A percentile compares a stretch with the other conserved stretches of the same genome.
phyloP scores from a whole-genome alignment of 2,888 invertebrate species.

The Adelognathus sp. region DNA sequence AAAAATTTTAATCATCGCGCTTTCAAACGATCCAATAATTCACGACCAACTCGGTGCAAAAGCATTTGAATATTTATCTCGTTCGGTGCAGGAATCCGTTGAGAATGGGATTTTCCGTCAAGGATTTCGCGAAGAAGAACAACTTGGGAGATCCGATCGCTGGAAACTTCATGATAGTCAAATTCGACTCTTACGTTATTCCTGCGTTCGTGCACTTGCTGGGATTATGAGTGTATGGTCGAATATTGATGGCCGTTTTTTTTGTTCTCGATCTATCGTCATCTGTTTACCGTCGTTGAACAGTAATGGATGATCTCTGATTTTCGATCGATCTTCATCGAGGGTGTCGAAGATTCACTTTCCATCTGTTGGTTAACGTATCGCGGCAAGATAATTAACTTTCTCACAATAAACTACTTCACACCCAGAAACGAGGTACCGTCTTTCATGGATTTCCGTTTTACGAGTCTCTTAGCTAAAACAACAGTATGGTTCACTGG shows the following conservation, averaged over 20 bases:
- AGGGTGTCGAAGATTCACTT: not conserved
- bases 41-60: not conserved
- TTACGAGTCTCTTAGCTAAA: too few relatives aligned
- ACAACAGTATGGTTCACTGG: too few relatives aligned
- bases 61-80: not conserved
- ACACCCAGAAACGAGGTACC: not conserved
- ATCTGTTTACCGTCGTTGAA: too few relatives aligned
- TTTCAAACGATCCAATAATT: not conserved
- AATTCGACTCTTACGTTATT: slow-evolving; percentile 84
- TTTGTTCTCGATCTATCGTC: too few relatives aligned
- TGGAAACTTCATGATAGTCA: slow-evolving; percentile 85
- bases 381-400: not conserved
- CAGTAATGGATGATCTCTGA: not conserved
- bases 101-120: slow-evolving; percentile 84
- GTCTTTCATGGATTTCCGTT: not conserved
- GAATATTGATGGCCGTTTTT: too few relatives aligned
- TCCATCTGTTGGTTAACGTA: not conserved
- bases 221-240: slow-evolving; percentile 36
- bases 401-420: not conserved
- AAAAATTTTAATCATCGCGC: not conserved
- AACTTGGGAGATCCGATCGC: slow-evolving; percentile 84
- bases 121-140: slow-evolving; percentile 84
- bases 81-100: slow-evolving; percentile 78
- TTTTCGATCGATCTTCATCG: not conserved
- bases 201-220: slow-evolving; percentile 20